phyloP scores from a whole-genome alignment of 30 jellyfish, hydroid and myxozoan species.

The Cassiopea xamachana region DNA sequence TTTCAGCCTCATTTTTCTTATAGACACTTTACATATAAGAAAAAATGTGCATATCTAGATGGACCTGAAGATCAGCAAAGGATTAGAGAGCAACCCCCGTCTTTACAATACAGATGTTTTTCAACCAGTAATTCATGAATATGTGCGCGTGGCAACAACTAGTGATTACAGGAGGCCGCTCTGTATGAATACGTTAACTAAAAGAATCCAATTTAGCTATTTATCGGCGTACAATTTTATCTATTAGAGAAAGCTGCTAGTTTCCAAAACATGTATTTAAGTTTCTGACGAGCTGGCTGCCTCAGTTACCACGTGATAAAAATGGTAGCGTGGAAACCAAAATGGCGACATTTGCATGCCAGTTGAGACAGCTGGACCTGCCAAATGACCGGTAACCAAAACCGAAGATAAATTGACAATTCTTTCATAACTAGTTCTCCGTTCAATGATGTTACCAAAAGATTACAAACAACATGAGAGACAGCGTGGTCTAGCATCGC shows the following conservation, averaged over 20 bases:
- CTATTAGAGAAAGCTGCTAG: background rate
- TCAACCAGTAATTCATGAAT: slow-evolving; percentile 9
- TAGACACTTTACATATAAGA: too few relatives aligned
- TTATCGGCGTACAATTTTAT: background rate
- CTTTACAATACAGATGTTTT: slow-evolving; percentile 36
- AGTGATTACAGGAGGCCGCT: slow-evolving; percentile 45
- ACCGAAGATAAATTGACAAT: background rate
- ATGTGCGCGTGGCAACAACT: slow-evolving; percentile 43
- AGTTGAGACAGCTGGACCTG: background rate
- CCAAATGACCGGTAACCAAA: background rate
- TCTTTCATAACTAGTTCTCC: background rate
- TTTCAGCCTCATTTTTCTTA: too few relatives aligned
- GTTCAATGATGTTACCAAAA: background rate
- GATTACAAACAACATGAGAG: background rate
- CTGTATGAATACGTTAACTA: slow-evolving; percentile 10
- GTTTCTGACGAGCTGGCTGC: slow-evolving; percentile 43
- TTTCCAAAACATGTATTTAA: background rate
- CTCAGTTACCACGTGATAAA: slow-evolving; percentile 28
- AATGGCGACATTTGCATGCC: background rate
- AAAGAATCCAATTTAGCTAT: slow-evolving; percentile 17
- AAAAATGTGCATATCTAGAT: too few relatives aligned
- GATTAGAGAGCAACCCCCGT: slow-evolving; percentile 17
- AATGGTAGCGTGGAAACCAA: slow-evolving; percentile 16
- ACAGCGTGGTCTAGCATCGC: background rate
- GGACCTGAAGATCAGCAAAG: too few relatives aligned